Evolutionary conservation across 35 echinoderm and acorn worm genomes (phyloP).

Genomic region (Amphiura filiformis): DNA sequence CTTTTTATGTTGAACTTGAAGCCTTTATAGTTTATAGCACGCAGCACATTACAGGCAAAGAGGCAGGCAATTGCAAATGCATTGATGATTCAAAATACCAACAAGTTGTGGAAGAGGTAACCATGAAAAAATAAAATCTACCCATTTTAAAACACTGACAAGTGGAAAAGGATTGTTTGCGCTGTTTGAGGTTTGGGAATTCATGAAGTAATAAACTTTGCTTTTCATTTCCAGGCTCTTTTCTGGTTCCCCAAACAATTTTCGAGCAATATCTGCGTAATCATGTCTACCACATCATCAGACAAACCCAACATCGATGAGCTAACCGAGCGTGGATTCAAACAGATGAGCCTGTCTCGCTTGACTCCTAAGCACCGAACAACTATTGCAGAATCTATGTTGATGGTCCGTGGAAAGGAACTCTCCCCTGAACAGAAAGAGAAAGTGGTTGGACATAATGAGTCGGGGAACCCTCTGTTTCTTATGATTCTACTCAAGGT

Average conservation of each 20-base stretch:
- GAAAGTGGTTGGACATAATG: slow-evolving; percentile 37
- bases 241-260: slow-evolving; percentile 58
- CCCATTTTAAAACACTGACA: too few species aligned
- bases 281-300: slow-evolving; percentile 24
- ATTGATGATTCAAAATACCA: too few species aligned
- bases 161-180: too few species aligned
- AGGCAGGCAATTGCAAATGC: too few species aligned
- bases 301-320: slow-evolving; percentile 52
- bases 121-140: too few species aligned
- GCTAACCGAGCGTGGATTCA: slow-evolving; percentile 31
- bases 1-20: too few species aligned
- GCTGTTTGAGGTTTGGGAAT: too few species aligned
- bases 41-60: too few species aligned
- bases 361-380: slow-evolving; percentile 32
- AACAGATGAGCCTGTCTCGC: slow-evolving; percentile 23
- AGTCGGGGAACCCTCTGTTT: slow-evolving; percentile 64
- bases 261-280: slow-evolving; percentile 16
- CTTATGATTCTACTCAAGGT: slow-evolving; percentile 69
- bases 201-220: too few species aligned
- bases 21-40: too few species aligned
- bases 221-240: slow-evolving; percentile 20
- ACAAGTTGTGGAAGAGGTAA: too few species aligned
- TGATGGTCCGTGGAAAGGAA: slow-evolving; percentile 72
- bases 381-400: slow-evolving; percentile 41
- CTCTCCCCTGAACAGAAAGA: slow-evolving; percentile 41